Conservation (phyloP, 2,113 vertebrate species). For the Rissa tridactyla region DNA sequence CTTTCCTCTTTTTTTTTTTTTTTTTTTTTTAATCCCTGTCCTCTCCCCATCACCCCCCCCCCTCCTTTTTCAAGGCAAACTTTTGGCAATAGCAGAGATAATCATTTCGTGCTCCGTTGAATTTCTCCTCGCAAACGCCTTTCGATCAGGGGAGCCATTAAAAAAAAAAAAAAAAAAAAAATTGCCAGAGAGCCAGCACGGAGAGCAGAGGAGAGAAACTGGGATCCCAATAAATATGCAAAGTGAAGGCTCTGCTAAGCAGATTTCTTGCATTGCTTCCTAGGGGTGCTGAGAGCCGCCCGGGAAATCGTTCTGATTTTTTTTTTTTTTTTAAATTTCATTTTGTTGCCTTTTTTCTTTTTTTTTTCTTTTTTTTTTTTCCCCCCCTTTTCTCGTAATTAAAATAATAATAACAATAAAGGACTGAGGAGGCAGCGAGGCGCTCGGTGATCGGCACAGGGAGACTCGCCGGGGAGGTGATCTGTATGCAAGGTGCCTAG, state of each 20-base stretch:
- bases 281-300: slow-evolving; percentile 75
- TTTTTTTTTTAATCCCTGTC: neutral
- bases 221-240: slow-evolving; percentile 83
- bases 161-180: slow-evolving; percentile 31
- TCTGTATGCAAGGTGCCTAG: slow-evolving; percentile 82
- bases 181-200: slow-evolving; percentile 39
- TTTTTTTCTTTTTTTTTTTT: no score
- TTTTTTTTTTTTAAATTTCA: neutral
- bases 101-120: slow-evolving; percentile 60
- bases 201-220: slow-evolving; percentile 58
- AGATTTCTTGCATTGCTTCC: slow-evolving; percentile 73
- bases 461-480: slow-evolving; percentile 53
- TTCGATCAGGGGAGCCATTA: slow-evolving; percentile 61
- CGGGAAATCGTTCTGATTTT: neutral
- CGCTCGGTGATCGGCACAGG: neutral
- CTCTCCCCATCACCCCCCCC: slow-evolving; percentile 35
- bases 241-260: slow-evolving; percentile 78
- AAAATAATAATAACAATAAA: slow-evolving; percentile 29
- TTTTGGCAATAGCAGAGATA: slow-evolving; percentile 78
- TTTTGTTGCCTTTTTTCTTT: neutral
- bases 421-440: slow-evolving; percentile 14
- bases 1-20: slow-evolving; percentile 26
- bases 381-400: neutral
- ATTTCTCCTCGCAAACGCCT: slow-evolving; percentile 61
- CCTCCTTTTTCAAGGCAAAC: slow-evolving; percentile 73